phyloP scores from a whole-genome alignment of 2,113 vertebrate species.

The Cephalopholis sonnerati region DNA sequence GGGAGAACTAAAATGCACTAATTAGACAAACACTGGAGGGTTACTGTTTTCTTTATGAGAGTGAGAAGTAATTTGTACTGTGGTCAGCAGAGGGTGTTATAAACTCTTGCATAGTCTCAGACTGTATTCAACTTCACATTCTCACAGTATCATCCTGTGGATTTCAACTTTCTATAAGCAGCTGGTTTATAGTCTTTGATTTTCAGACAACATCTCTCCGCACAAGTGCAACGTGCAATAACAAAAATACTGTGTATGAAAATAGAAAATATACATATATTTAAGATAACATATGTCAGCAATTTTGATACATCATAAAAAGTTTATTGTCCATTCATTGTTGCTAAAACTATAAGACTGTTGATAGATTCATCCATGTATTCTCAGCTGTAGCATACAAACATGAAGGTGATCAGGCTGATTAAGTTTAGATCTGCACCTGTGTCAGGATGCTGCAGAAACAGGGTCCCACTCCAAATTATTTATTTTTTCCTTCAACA shows the following conservation, averaged over 20 bases:
- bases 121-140: not conserved
- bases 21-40: not conserved
- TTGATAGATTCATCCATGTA: not conserved
- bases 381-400: no score
- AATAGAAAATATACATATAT: not conserved
- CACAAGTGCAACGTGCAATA: not conserved
- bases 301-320: not conserved
- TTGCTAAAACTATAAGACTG: not conserved
- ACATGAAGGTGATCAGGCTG: no score
- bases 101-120: not conserved
- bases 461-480: no score
- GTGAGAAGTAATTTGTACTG: not conserved
- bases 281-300: not conserved
- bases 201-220: not conserved
- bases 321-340: not conserved
- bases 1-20: not conserved
- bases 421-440: no score
- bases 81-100: constrained; percentile 31
- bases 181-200: not conserved
- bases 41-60: not conserved
- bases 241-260: not conserved
- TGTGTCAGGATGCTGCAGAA: no score
- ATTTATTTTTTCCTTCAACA: no score
- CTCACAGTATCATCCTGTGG: not conserved
- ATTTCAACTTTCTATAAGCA: not conserved